Base-by-base conservation (phyloP, 2,888 invertebrate genomes). In the Drosophila sordidula region DNA sequence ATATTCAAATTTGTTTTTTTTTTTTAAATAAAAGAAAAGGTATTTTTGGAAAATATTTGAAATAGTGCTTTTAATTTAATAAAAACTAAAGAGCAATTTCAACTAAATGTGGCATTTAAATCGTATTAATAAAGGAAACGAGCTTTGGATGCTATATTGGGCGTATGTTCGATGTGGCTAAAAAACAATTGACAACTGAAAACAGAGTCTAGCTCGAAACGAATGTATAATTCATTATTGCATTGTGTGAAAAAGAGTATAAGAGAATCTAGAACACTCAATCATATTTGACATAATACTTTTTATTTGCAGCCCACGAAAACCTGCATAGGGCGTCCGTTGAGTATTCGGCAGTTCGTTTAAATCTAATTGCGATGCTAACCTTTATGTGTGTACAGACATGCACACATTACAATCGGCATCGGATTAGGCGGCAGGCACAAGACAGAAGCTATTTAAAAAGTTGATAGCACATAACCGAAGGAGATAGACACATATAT, bases 291-390 rank as follows among this genome's bases (percentile, higher is more conserved):
- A 45, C 46, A 49, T 74, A 68, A 58, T 66, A 61, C 59, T 67
- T 47, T 52, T 56, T 62, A 52, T 68, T 75, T 47, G 26, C 47
- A 65, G 46, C 39, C 56, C 41, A 42, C 54, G 26, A 34, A 26
- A 59, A 29, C 18, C 22, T 3, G 11, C 16, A 8, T 29, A 5
- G 5, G 29, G 16, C 14, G n/a, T 11, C 32, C 9, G 38, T 55
- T 75, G 77, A 67, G 72, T 62, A 72, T 62, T 72, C 58, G 72
- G 61, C 54, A 75, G 57, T 51, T 57, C 36, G 41, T 59, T n/a
- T 41, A 14, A 34, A 50, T 32, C 51, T 41, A 38, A 42, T 38
- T 36, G 25, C 62, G 56, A 61, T 38, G 14, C 50, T 32, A 9
- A 29, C 9, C 12, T 46, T 50, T 25, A 8, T 38, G 36, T n/a